Percentiles rank a stretch among this genome's conserved stretches.
phyloP scores from a whole-genome alignment of 2,888 invertebrate genomes.

The Erannis defoliaria region DNA sequence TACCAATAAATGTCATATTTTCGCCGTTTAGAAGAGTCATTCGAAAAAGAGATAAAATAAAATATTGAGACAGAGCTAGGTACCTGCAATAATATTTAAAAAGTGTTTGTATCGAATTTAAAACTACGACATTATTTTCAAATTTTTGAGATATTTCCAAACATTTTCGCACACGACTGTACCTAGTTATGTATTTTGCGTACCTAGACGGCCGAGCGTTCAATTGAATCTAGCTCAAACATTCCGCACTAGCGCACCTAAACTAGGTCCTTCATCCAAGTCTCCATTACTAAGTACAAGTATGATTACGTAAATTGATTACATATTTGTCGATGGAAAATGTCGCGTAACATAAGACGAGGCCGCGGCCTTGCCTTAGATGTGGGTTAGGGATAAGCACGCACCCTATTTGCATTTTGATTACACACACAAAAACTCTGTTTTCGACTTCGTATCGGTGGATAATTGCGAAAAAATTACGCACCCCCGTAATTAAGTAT shows the following conservation, averaged over 20 bases:
- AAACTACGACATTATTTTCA: too few species aligned
- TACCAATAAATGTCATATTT: too few species aligned
- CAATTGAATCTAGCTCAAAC: constrained; percentile 25
- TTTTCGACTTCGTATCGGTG: constrained; percentile 58
- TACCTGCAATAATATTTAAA: too few species aligned
- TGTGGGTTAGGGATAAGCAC: constrained; percentile 82
- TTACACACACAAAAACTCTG: constrained; percentile 65
- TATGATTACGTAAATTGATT: constrained; percentile 47
- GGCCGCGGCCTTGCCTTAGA: constrained; percentile 79
- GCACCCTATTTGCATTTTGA: constrained; percentile 83
- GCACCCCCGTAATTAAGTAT: constrained; percentile 51
- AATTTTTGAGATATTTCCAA: too few species aligned
- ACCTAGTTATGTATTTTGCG: neutral
- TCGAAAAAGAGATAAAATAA: too few species aligned
- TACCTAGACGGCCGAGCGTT: neutral
- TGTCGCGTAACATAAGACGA: constrained; percentile 59
- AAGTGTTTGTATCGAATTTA: too few species aligned
- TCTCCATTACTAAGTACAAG: constrained; percentile 31
- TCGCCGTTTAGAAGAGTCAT: too few species aligned
- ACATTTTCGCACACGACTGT: neutral
- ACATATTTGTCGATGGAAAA: constrained; percentile 50
- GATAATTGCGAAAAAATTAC: constrained; percentile 76
- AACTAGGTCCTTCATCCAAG: constrained; percentile 30
- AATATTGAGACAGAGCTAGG: too few species aligned
- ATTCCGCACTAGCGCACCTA: constrained; percentile 29